Percentiles rank a stretch among this genome's conserved stretches.
Evolutionary conservation across 2,888 invertebrate species (phyloP).

Genomic region (Diplolepis rosae): DNA sequence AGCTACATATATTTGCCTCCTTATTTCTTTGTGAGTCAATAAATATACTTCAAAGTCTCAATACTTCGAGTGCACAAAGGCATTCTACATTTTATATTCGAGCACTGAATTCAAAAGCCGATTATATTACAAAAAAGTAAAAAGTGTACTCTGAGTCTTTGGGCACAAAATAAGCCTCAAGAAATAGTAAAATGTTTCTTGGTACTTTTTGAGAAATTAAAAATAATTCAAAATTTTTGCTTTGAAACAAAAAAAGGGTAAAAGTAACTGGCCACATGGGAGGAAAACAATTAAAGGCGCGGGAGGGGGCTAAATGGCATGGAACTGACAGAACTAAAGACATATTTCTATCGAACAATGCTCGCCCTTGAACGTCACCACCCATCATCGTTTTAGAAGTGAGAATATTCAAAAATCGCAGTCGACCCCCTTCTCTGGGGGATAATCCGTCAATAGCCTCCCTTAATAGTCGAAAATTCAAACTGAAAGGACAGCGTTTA

Average conservation of each 20-base stretch:
- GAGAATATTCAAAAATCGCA: constrained; percentile 57
- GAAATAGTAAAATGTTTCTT: too few relatives aligned
- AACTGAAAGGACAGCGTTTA: constrained; percentile 60
- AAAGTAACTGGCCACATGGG: constrained; percentile 27
- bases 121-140: neutral
- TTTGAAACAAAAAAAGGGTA: constrained; percentile 7
- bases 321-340: constrained; percentile 41
- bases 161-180: neutral
- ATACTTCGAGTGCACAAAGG: neutral
- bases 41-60: neutral
- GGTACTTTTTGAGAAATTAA: neutral
- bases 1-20: neutral
- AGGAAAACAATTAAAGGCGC: constrained; percentile 28
- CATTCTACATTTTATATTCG: neutral
- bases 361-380: constrained; percentile 52
- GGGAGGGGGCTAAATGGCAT: constrained; percentile 24
- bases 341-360: constrained; percentile 58
- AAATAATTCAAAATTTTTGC: neutral
- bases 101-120: neutral
- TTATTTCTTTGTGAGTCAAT: neutral
- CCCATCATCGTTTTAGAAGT: constrained; percentile 56
- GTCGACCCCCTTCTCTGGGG: constrained; percentile 33
- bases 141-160: neutral
- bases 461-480: constrained; percentile 55
- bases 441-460: constrained; percentile 60